Evolutionary conservation across 2,888 invertebrate species (phyloP).

Genomic region (Drosophila lacicola): DNA sequence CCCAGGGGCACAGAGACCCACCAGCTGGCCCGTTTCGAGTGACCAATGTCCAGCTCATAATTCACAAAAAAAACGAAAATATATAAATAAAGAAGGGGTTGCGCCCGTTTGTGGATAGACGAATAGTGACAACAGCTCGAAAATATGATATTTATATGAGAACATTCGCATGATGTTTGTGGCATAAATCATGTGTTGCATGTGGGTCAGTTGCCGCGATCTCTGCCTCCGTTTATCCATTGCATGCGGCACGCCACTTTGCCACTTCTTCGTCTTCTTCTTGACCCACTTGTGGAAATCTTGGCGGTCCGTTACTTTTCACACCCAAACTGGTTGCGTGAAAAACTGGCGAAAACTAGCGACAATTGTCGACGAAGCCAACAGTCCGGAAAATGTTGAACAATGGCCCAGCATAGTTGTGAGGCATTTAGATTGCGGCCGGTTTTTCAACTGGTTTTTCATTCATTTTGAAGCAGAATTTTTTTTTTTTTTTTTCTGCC

Average conservation of each 20-base stretch:
- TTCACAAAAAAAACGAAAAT: slow-evolving; percentile 38
- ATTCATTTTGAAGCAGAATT: slow-evolving; percentile 3
- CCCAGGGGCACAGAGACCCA: slow-evolving; percentile 30
- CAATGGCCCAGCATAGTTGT: slow-evolving; percentile 62
- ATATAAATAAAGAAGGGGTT: slow-evolving; percentile 23
- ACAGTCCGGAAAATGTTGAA: slow-evolving; percentile 60
- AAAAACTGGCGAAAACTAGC: slow-evolving; percentile 60
- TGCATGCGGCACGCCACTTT: slow-evolving; percentile 68
- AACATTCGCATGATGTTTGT: slow-evolving; percentile 16
- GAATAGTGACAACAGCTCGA: slow-evolving; percentile 47
- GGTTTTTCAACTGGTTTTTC: slow-evolving; percentile 42
- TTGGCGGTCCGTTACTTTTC: slow-evolving; percentile 68
- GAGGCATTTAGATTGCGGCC: slow-evolving; percentile 54
- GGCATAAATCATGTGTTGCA: background rate
- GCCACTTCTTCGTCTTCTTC: slow-evolving; percentile 15
- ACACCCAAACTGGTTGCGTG: slow-evolving; percentile 64
- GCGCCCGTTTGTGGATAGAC: slow-evolving; percentile 39
- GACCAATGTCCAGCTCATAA: slow-evolving; percentile 71
- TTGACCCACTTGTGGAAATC: slow-evolving; percentile 70
- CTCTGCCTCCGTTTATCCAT: slow-evolving; percentile 22
- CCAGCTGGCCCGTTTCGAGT: slow-evolving; percentile 62
- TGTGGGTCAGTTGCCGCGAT: slow-evolving; percentile 50
- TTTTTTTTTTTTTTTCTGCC: slow-evolving; percentile 34
- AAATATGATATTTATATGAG: slow-evolving; percentile 36
- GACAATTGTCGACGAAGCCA: slow-evolving; percentile 55